These are phyloP conservation scores for Chrysodeixis includens DNA, from an alignment of 2,888 invertebrate species.

Conservation along the genomic window DNA sequence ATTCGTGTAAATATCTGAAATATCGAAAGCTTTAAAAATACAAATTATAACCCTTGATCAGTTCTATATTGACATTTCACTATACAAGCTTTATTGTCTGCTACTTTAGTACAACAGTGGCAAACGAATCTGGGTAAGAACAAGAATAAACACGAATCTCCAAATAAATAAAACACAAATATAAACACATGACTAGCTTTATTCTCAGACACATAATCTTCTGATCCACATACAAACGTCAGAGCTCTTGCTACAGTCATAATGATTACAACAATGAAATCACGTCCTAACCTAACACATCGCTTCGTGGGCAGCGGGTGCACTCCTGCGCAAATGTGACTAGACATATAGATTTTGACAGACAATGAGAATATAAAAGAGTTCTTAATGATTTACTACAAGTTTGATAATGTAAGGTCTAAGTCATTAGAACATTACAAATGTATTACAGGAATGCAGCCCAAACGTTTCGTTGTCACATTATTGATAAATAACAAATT, in stretches of 20 bases:
- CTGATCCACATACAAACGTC: constrained; percentile 64
- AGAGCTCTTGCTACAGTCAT: constrained; percentile 63
- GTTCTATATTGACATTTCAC: too few species aligned
- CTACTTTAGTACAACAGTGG: too few species aligned
- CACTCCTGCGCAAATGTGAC: constrained; percentile 61
- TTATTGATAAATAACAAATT: constrained; percentile 74
- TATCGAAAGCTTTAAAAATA: too few species aligned
- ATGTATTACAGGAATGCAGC: constrained; percentile 66
- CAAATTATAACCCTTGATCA: too few species aligned
- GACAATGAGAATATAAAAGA: not conserved
- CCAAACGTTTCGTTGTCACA: constrained; percentile 76
- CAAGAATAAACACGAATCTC: too few species aligned
- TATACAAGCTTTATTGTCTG: too few species aligned
- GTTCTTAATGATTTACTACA: not conserved
- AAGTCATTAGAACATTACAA: not conserved
- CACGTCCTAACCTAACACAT: constrained; percentile 67
- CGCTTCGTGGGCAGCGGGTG: constrained; percentile 59
- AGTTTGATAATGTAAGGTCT: not conserved
- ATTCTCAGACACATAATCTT: constrained; percentile 80
- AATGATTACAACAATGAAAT: constrained; percentile 75
- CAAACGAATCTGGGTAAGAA: too few species aligned
- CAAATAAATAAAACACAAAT: constrained; percentile 74
- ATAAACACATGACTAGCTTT: constrained; percentile 88
- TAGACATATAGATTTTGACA: constrained; percentile 25
- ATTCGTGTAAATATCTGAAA: too few species aligned